Percentiles rank a stretch among this genome's conserved stretches.
These are phyloP conservation scores for Brachyrhaphis roseni DNA, from an alignment of 2,797 vertebrate genomes.

Conservation along the genomic window DNA sequence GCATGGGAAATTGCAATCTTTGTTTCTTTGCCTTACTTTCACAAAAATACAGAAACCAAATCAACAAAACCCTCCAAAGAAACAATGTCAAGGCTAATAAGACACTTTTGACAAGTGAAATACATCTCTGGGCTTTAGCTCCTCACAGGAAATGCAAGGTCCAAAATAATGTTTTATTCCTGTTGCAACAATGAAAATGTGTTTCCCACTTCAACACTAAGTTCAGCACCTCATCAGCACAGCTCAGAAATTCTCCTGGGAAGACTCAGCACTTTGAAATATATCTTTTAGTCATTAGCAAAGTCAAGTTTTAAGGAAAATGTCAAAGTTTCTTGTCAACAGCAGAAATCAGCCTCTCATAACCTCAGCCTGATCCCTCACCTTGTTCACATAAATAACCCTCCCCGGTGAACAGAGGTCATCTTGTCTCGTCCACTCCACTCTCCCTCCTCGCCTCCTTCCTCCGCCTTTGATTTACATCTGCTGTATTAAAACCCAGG, in stretches of 20 bases:
- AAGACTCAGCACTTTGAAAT: slow-evolving; percentile 34
- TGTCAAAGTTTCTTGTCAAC: slow-evolving; percentile 73
- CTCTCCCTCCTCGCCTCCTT: slow-evolving; percentile 43
- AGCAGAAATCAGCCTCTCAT: slow-evolving; percentile 68
- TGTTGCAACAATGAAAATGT: slow-evolving; percentile 24
- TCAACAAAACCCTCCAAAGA: background rate
- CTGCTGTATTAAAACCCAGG: slow-evolving; percentile 42
- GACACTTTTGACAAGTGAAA: background rate
- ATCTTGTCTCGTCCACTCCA: slow-evolving; percentile 44
- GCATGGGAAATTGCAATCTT: background rate
- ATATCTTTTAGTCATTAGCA: slow-evolving; percentile 37
- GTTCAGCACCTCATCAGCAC: slow-evolving; percentile 8
- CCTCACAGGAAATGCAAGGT: slow-evolving; percentile 4
- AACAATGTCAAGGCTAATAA: background rate
- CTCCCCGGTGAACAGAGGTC: slow-evolving; percentile 64
- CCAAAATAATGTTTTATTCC: slow-evolving; percentile 16
- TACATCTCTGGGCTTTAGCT: background rate
- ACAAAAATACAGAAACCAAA: background rate
- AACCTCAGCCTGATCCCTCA: slow-evolving; percentile 71
- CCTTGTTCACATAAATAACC: slow-evolving; percentile 74
- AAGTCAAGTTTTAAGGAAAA: slow-evolving; percentile 55
- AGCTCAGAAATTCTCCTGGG: slow-evolving; percentile 15
- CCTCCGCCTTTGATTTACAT: slow-evolving; percentile 70
- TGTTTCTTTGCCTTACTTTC: background rate
- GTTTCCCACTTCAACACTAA: slow-evolving; percentile 30